Conservation (phyloP, 2,888 invertebrate genomes). For the Lamellibrachia satsuma region DNA sequence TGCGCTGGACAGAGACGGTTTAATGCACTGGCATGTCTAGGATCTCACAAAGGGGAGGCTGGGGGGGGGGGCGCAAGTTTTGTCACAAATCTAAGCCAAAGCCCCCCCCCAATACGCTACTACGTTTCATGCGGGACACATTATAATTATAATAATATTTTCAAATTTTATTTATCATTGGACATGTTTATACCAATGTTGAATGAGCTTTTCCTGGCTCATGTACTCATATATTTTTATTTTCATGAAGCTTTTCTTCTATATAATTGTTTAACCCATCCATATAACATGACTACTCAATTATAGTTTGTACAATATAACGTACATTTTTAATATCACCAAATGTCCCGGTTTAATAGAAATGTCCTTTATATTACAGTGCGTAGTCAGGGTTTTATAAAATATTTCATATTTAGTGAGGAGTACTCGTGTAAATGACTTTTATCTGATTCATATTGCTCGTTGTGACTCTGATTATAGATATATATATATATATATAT, state of each 20-base stretch:
- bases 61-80: no score
- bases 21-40: neutral
- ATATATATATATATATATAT: slow-evolving; percentile 26
- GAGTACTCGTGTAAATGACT: no score
- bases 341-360: no score
- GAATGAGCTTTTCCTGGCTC: neutral
- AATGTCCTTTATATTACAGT: no score
- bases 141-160: neutral
- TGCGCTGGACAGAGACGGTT: neutral
- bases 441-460: no score
- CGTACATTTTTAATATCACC: neutral
- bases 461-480: slow-evolving; percentile 22
- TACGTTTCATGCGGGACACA: neutral
- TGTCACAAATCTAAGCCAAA: no score
- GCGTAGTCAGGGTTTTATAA: no score
- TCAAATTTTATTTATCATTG: neutral
- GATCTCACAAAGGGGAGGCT: no score
- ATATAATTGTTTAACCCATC: slow-evolving; percentile 17
- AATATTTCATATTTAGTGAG: no score
- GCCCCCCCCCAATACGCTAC: no score
- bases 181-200: neutral
- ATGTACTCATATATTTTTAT: slow-evolving; percentile 27
- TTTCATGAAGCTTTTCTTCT: slow-evolving; percentile 14
- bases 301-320: neutral
- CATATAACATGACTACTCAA: neutral